Conservation (phyloP, 2,888 invertebrate species). For the Drosophila ezoana region DNA sequence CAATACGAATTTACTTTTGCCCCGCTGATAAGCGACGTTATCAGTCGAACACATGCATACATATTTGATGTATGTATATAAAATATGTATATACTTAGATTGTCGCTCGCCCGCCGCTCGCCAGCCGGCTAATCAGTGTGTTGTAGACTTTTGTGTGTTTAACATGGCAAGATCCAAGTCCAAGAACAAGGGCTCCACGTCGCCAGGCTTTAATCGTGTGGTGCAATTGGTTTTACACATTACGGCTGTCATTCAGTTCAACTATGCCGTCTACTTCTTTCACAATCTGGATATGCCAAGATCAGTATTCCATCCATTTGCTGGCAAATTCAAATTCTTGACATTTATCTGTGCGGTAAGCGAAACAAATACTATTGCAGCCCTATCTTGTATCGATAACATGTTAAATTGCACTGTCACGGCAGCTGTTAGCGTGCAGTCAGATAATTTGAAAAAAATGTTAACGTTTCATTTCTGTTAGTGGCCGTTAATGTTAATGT, state of each 20-base stretch:
- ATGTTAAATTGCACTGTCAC: background rate
- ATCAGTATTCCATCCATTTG: conserved; percentile 85
- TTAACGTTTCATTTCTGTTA: background rate
- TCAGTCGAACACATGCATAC: conserved; percentile 28
- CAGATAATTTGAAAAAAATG: background rate
- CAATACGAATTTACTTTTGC: conserved; percentile 31
- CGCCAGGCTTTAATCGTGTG: conserved; percentile 73
- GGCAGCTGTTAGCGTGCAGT: conserved; percentile 4
- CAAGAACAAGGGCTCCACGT: conserved; percentile 66
- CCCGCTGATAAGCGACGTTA: conserved; percentile 51
- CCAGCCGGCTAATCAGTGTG: conserved; percentile 62
- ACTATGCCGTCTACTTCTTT: conserved; percentile 89
- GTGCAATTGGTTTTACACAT: conserved; percentile 85
- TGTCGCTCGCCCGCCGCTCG: background rate
- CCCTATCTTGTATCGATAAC: conserved; percentile 35
- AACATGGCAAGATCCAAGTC: conserved; percentile 66
- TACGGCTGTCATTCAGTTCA: conserved; percentile 88
- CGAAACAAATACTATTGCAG: conserved; percentile 6
- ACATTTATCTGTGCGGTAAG: conserved; percentile 93
- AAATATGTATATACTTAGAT: conserved; percentile 19
- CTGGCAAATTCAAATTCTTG: conserved; percentile 93
- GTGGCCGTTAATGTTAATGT: background rate
- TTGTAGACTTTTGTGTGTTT: conserved; percentile 43
- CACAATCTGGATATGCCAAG: conserved; percentile 87
- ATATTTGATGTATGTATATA: conserved; percentile 10